Base-by-base conservation (phyloP, 2,797 vertebrate genomes). In the Tokudaia muenninki region DNA sequence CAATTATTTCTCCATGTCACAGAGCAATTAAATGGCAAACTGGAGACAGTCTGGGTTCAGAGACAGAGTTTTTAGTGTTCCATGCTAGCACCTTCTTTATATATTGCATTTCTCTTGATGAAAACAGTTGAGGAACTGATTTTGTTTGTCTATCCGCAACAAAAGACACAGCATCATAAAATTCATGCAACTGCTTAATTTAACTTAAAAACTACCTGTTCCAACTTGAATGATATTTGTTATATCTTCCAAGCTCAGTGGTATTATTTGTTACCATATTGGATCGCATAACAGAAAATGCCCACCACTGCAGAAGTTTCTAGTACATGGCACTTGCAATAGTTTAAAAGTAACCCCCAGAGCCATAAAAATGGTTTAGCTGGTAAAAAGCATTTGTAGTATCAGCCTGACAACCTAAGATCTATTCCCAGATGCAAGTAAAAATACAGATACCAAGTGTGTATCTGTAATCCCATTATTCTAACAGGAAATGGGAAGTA, bases 261-360 rank as follows among this genome's bases (percentile, higher is more conserved):
- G 24, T 0, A 29, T 34, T 80, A 65, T 34, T n/a, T 16, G 10
- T 67, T 47, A 52, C 50, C n/a, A 31, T 83, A 29, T 47, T 79
- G 24, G 41, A 86, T 37, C 55, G 0, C 4, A 1, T 19, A 19
- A 2, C 14, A 52, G 70, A 90, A 59, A 11, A 34, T 67, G 74
- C 59, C 59, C 50, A 8, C 65, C 47, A 44, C n/a, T 70, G 44
- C 16, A 83, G 19, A 77, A 83, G 90, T 52, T 41, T 92, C 50
- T 83, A 7, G 59, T 34, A 9, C 8, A 31, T 22, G n/a, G 21
- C 6, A 13, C 34, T 83, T 41, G 67, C 14, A 7, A 65, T 77
- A 90, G 57, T 91, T 95, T 95, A 81, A 89, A 91, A 96, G 13
- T 61, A 61, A 44, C 57, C 16, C 6, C 13, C 16, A 41, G 22